Conservation (phyloP, 2,888 invertebrate genomes). For the Eristalis arbustorum region DNA sequence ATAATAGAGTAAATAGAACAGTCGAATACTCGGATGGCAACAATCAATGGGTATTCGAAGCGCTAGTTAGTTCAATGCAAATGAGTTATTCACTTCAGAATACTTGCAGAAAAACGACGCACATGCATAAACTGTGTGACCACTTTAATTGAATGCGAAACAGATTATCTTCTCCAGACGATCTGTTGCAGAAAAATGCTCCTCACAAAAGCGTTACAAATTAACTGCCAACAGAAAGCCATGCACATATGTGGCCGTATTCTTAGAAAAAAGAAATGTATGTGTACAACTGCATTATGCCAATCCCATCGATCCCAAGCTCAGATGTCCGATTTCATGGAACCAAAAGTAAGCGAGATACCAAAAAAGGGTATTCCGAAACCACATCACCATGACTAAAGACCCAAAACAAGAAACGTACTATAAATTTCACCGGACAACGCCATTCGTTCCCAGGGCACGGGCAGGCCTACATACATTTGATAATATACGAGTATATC, state of each 20-base stretch:
- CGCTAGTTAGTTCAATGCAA: too few relatives aligned
- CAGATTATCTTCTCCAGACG: too few relatives aligned
- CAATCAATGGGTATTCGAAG: too few relatives aligned
- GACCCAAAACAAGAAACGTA: conserved; percentile 65
- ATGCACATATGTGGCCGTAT: too few relatives aligned
- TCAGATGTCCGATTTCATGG: conserved; percentile 52
- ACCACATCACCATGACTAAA: conserved; percentile 69
- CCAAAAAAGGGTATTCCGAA: conserved; percentile 48
- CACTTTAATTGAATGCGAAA: too few relatives aligned
- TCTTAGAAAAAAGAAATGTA: neutral
- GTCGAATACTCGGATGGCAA: too few relatives aligned
- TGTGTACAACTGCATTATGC: neutral
- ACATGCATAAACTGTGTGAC: too few relatives aligned
- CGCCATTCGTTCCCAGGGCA: conserved; percentile 58
- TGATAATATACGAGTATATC: conserved; percentile 31
- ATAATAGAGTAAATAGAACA: too few relatives aligned
- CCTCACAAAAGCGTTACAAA: conserved; percentile 15
- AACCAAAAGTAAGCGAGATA: conserved; percentile 20
- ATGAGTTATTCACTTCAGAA: too few relatives aligned
- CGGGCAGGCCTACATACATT: conserved; percentile 33
- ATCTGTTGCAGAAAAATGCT: neutral
- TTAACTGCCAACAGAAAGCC: conserved; percentile 6
- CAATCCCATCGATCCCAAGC: conserved; percentile 47
- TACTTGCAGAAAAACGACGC: too few relatives aligned
- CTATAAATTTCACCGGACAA: conserved; percentile 66